Evolutionary conservation across 2,113 vertebrate genomes (phyloP), one percentile per base, ranked within the genome.

Genomic region (Heptranchias perlo): DNA sequence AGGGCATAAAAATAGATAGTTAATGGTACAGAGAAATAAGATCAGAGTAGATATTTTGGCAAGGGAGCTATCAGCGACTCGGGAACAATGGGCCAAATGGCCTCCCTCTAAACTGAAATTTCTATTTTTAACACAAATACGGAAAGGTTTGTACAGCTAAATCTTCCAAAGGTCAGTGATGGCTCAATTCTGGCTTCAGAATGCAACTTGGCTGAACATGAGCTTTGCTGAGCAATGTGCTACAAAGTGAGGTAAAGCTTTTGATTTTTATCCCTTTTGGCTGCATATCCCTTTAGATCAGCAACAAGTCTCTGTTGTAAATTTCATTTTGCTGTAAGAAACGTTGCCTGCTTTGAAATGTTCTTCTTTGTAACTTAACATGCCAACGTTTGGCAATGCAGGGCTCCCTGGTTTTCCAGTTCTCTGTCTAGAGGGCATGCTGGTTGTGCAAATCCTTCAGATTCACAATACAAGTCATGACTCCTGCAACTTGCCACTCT

Each of bases 191-290:
- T 93, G n/a, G 21, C 89, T 39, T 35, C 21, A n/a, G 58, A 93
- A 62, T 93, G 89, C 39, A 62, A 62, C 64, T 62, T 93, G 7
- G n/a, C 89, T 93, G 89, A 62, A 44, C 62, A 64, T 62, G 21
- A n/a, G 89, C 14, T 93, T 6, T 93, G 35, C 89, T 64, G 35
- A 62, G 89, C 18, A 62, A 62, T 8, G 58, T 39, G n/a, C 58
- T 62, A 91, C 58, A 39, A 93, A 93, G 58, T 93, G 35, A 91
- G 28, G 31, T 14, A 49, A 35, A 92, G 54, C 16, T 62, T 39
- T 16, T 64, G 54, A 93, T 62, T 93, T 23, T 23, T 91, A 54
- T 54, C 86, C 86, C 86, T 89, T 61, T 92, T 92, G 54, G 89
- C 52, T 61, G 8, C 1, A 31, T 92, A 61, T 11, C 54, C 18